Base-by-base conservation (phyloP, 2,888 invertebrate genomes). In the Strigamia maritima region DNA sequence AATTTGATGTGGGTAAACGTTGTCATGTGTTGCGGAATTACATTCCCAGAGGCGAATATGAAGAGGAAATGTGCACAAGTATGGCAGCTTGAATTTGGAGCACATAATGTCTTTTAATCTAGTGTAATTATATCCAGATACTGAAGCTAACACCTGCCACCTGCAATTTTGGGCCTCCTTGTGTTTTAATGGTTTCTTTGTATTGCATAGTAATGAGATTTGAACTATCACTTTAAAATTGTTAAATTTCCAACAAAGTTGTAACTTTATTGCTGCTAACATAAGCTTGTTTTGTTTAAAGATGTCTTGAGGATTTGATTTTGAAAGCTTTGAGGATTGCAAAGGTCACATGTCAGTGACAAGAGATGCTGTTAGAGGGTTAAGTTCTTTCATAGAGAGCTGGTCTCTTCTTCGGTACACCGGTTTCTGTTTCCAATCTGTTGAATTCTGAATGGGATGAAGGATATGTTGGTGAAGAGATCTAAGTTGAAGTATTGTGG, bases 241-340 rank as follows among this genome's bases (percentile, higher is more conserved):
- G 49, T 49, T 49, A 49, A 49, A 49, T 49, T 49, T 49, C n/a
- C n/a, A n/a, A 49, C 49, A 49, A 49, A 49, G 49, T 49, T 49
- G 49, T n/a, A 49, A 49, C 49, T 49, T 49, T 49, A 49, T 19
- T 49, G 49, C 19, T 7, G 19, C 49, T 19, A 49, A 49, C n/a
- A 2, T 7, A 16, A 40, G 16, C 49, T 49, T 16, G n/a, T 49
- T 49, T n/a, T 16, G 19, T n/a, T n/a, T 49, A 16, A 49, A 49
- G n/a, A 4, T 49, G 16, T 14, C 16, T n/a, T 19, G 14, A 16
- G 49, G 49, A 49, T 49, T 49, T 49, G 49, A n/a, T 49, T 49
- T 49, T 49, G 49, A 49, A n/a, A 19, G 49, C 6, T 49, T 44
- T 16, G 16, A n/a, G n/a, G n/a, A n/a, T 49, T 12, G 49, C 1